phyloP scores from a whole-genome alignment of 2,888 invertebrate species.

The Sclerodermus sp. region DNA sequence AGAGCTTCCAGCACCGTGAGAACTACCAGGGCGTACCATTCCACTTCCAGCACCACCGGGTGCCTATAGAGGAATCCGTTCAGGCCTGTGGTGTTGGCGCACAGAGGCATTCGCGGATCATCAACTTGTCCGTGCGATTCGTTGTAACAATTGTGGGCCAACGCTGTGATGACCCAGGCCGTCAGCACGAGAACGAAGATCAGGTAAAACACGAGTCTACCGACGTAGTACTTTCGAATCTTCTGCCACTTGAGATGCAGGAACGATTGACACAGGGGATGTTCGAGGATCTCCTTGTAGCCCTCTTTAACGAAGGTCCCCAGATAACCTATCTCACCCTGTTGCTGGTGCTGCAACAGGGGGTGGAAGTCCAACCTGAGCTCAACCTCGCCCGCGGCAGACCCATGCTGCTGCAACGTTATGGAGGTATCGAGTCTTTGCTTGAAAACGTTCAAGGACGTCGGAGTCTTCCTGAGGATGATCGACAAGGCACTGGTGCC shows the following conservation, averaged over 20 bases:
- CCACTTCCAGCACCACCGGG: constrained; percentile 77
- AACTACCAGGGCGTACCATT: constrained; percentile 80
- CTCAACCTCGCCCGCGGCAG: constrained; percentile 78
- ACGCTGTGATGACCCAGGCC: constrained; percentile 76
- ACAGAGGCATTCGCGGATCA: constrained; percentile 63
- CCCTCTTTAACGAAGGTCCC: constrained; percentile 88
- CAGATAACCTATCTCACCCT: constrained; percentile 81
- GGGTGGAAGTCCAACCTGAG: constrained; percentile 81
- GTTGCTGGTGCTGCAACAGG: constrained; percentile 79
- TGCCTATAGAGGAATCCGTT: constrained; percentile 75
- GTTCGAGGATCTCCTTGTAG: constrained; percentile 82
- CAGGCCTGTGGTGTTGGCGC: constrained; percentile 70
- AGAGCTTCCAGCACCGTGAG: constrained; percentile 80
- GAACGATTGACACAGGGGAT: constrained; percentile 86
- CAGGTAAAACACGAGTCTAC: constrained; percentile 75
- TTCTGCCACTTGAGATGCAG: constrained; percentile 88
- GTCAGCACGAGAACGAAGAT: constrained; percentile 81
- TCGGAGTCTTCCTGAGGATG: constrained; percentile 83
- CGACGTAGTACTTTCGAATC: constrained; percentile 84
- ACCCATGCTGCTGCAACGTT: constrained; percentile 75
- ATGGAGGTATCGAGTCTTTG: constrained; percentile 81
- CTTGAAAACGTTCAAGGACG: constrained; percentile 79
- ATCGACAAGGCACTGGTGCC: constrained; percentile 85
- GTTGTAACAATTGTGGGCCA: constrained; percentile 85
- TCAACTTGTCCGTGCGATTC: constrained; percentile 67